phyloP scores from a whole-genome alignment of 2,797 vertebrate genomes.

The Helostoma temminkii region DNA sequence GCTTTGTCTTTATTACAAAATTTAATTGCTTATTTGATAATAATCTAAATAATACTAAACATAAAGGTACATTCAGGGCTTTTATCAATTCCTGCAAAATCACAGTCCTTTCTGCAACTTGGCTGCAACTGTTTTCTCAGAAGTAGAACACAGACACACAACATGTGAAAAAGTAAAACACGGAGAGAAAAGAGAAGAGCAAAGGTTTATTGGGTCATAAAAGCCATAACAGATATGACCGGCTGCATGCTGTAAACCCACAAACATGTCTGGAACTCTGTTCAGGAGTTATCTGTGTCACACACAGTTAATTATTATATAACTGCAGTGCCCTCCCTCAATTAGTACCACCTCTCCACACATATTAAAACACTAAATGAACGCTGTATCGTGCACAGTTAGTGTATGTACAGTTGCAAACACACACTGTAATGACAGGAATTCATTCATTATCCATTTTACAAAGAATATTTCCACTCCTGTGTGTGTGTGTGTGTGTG shows the following conservation, averaged over 20 bases:
- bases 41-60: no score
- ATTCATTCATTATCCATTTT: slow-evolving; percentile 8
- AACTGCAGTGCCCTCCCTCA: slow-evolving; percentile 1
- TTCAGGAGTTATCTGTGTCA: background rate
- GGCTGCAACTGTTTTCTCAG: no score
- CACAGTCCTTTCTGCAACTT: no score
- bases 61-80: no score
- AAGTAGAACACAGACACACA: slow-evolving; percentile 25
- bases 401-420: background rate
- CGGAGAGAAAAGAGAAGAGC: slow-evolving; percentile 49
- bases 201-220: slow-evolving; percentile 64
- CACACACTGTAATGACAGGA: background rate
- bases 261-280: slow-evolving; percentile 1
- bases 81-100: no score
- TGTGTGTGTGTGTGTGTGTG: no score
- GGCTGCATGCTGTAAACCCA: slow-evolving; percentile 5
- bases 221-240: slow-evolving; percentile 51
- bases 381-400: no score
- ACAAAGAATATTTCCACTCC: background rate
- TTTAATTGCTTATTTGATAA: no score
- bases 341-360: slow-evolving; percentile 8
- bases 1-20: no score
- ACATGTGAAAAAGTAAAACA: background rate
- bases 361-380: slow-evolving; percentile 11
- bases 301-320: background rate